A percentile compares a stretch with the other conserved stretches of the same genome.
These are phyloP conservation scores for Cassiopea xamachana DNA, from an alignment of 30 jellyfish, hydroid and myxozoan genomes.

Conservation along the genomic window DNA sequence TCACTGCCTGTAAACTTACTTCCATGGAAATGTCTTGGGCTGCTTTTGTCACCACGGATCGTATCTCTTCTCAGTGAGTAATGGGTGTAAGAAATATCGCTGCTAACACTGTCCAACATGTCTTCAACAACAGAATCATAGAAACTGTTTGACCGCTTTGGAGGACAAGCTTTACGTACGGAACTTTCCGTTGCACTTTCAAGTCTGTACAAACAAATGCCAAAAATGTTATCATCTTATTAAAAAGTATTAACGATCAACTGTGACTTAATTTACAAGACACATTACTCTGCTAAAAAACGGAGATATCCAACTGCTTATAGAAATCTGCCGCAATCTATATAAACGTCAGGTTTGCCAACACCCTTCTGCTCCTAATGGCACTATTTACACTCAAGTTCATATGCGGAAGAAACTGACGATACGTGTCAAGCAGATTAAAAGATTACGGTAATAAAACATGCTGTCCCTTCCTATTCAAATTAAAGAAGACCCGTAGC, in stretches of 20 bases:
- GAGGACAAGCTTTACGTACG: conserved; percentile 13
- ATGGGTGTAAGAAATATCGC: conserved; percentile 64
- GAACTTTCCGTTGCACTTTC: conserved; percentile 5
- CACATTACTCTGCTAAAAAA: neutral
- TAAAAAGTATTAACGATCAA: conserved; percentile 25
- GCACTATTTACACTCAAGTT: neutral
- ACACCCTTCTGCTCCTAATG: neutral
- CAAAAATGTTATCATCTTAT: conserved; percentile 39
- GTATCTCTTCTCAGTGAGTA: conserved; percentile 47
- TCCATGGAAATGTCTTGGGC: neutral
- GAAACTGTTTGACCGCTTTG: conserved; percentile 66
- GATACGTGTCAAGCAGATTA: neutral
- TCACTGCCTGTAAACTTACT: neutral
- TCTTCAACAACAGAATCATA: conserved; percentile 70
- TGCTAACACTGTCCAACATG: conserved; percentile 70
- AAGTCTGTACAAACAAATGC: conserved; percentile 56
- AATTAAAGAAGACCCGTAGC: too few species aligned
- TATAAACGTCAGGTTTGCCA: neutral
- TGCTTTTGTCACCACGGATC: conserved; percentile 23
- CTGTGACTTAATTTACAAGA: conserved; percentile 30
- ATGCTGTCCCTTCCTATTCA: too few species aligned
- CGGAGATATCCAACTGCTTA: conserved; percentile 22
- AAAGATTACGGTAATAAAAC: too few species aligned
- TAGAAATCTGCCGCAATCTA: conserved; percentile 1
- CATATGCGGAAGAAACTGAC: neutral